phyloP scores from a whole-genome alignment of 2,888 invertebrate species.

The Muschampia plurimacula region DNA sequence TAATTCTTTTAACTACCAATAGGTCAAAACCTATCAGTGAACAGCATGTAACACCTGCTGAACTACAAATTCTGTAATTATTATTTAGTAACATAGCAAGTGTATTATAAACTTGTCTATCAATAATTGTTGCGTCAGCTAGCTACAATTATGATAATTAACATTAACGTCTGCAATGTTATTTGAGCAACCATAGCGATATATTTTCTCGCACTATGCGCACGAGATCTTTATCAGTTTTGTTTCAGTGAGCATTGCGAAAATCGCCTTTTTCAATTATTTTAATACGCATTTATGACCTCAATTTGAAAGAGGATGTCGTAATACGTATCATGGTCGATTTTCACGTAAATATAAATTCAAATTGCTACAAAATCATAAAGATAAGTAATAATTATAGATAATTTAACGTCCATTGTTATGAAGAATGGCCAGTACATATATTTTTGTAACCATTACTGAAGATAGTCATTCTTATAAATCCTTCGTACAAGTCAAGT shows the following conservation, averaged over 20 bases:
- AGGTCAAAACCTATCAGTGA: neutral
- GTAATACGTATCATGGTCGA: slow-evolving; percentile 20
- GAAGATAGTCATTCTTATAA: slow-evolving; percentile 6
- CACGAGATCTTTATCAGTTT: slow-evolving; percentile 45
- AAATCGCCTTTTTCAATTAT: slow-evolving; percentile 28
- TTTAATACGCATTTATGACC: slow-evolving; percentile 33
- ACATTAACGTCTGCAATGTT: slow-evolving; percentile 28
- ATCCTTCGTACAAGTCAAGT: slow-evolving; percentile 22
- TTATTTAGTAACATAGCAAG: slow-evolving; percentile 45
- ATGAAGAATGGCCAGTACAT: neutral
- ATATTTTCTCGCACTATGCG: slow-evolving; percentile 39
- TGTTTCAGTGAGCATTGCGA: slow-evolving; percentile 43
- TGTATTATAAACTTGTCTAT: slow-evolving; percentile 37
- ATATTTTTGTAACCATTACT: slow-evolving; percentile 16
- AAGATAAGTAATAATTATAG: slow-evolving; percentile 3
- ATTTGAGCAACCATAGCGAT: slow-evolving; percentile 42
- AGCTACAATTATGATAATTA: slow-evolving; percentile 43
- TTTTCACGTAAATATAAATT: slow-evolving; percentile 6
- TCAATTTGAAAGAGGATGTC: slow-evolving; percentile 31
- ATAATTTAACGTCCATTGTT: neutral
- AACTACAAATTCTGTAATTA: slow-evolving; percentile 31
- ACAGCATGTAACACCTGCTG: neutral
- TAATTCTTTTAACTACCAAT: no score
- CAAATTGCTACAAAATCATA: neutral
- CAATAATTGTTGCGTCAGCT: slow-evolving; percentile 42